Base-by-base conservation (phyloP, 2,888 invertebrate genomes). In the Alcis repandata region DNA sequence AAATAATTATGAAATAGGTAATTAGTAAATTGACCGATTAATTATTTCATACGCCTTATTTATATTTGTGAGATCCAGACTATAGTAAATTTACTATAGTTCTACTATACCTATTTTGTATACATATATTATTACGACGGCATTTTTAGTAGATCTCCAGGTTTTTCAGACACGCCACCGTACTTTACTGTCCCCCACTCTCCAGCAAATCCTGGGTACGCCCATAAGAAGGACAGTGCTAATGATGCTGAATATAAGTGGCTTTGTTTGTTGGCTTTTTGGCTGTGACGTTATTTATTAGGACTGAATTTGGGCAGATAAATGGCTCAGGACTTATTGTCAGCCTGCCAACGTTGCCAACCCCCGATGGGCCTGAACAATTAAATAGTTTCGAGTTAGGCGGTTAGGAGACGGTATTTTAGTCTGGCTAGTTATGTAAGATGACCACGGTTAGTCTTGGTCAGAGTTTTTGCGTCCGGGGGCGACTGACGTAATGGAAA, bases 201-300 rank as follows among this genome's bases (percentile, higher is more conserved):
- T 1, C 19, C 32, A n/a, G 17, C 13, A 17, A 19, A 1, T 17
- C 45, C 67, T 62, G 68, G 69, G 74, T 82, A 6, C 56, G 43
- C 19, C 45, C 56, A 36, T n/a, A 20, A 46, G 58, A 46, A 40
- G 59, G 54, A 40, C 64, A 57, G 65, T 60, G 65, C 65, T 66
- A 80, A 83, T 84, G 81, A 85, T 78, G 75, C 78, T 68, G 74
- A 70, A 77, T 76, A 77, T 78, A 79, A 85, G 84, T 81, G 83
- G 82, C 78, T 82, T 86, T 86, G 84, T 85, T 87, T 81, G 81
- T 81, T 73, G 78, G 79, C 79, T 80, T 83, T 83, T 84, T 83
- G 80, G 80, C 69, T 72, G 71, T 66, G 74, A 79, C 78, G 80
- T 85, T 78, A 85, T 85, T 85, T 85, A 86, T 83, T 79, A 74